Evolutionary conservation across 2,797 vertebrate genomes (phyloP).

Genomic region (Epinephelus coioides): DNA sequence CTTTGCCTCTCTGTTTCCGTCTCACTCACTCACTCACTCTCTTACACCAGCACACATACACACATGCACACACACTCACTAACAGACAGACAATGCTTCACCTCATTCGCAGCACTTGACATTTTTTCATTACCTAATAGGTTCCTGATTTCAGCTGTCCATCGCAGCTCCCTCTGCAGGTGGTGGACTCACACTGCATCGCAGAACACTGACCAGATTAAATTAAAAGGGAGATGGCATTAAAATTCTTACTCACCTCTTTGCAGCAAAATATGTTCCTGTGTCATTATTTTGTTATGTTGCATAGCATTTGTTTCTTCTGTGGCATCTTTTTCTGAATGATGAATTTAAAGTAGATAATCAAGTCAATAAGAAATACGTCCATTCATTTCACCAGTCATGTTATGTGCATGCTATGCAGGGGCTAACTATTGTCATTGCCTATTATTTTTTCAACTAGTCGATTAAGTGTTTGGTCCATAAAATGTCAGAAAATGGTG

Average conservation of each 20-base stretch:
- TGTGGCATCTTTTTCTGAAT: background rate
- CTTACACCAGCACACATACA: background rate
- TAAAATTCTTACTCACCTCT: background rate
- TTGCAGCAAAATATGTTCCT: background rate
- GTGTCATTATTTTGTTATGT: background rate
- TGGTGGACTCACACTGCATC: conserved; percentile 9
- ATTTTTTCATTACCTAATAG: conserved; percentile 60
- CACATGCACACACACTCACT: background rate
- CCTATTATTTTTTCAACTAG: too few relatives aligned
- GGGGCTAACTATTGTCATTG: too few relatives aligned
- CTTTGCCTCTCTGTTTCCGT: conserved; percentile 8
- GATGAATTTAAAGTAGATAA: background rate
- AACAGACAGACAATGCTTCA: conserved; percentile 30
- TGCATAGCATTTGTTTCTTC: background rate
- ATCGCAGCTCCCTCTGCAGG: conserved; percentile 47
- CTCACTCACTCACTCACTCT: background rate
- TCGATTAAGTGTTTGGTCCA: too few relatives aligned
- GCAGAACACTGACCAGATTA: background rate
- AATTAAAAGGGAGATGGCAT: background rate
- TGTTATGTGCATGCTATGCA: too few relatives aligned
- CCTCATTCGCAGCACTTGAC: conserved; percentile 48
- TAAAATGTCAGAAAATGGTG: too few relatives aligned
- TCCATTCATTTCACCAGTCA: background rate
- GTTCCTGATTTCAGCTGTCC: conserved; percentile 29
- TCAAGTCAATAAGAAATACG: background rate